A percentile compares a stretch with the other conserved stretches of the same genome.
phyloP scores from a whole-genome alignment of 2,888 invertebrate genomes.

The Hydriomena furcata region DNA sequence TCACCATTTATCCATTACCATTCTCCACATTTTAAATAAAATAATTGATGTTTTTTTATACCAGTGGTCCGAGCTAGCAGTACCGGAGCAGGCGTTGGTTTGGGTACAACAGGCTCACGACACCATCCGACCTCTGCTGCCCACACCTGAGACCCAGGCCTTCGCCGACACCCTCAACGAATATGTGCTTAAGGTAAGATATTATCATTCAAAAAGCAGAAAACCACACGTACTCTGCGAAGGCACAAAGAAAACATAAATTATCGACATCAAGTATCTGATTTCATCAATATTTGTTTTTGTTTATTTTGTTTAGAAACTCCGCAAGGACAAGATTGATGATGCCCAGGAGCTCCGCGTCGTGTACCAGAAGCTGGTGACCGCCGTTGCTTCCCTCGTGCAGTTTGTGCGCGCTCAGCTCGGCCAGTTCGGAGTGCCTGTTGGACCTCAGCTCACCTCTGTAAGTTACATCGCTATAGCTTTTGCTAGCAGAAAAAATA shows the following conservation, averaged over 20 bases:
- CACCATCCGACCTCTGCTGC: conserved; percentile 82
- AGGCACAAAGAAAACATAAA: no score
- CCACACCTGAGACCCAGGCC: conserved; percentile 85
- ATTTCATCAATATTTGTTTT: no score
- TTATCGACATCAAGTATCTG: no score
- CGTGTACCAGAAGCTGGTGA: conserved; percentile 82
- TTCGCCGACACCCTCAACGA: conserved; percentile 83
- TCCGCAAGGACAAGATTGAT: conserved; percentile 83
- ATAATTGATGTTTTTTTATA: conserved; percentile 6
- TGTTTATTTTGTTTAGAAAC: conserved; percentile 84
- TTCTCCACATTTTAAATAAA: no score
- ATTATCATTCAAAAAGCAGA: background rate
- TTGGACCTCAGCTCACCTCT: conserved; percentile 42
- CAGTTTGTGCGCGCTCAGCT: conserved; percentile 67
- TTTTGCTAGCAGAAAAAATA: no score
- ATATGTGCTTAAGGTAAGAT: conserved; percentile 85
- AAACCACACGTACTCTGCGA: no score
- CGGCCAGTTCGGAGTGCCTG: conserved; percentile 51
- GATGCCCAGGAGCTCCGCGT: conserved; percentile 85
- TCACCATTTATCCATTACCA: no score
- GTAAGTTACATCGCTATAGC: conserved; percentile 48
- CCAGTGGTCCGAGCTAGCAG: conserved; percentile 72
- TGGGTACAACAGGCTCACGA: conserved; percentile 81
- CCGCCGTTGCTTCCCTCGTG: conserved; percentile 83
- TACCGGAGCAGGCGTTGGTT: conserved; percentile 82